phyloP scores from a whole-genome alignment of 2,888 invertebrate genomes.

The Amblyteles armatorius region DNA sequence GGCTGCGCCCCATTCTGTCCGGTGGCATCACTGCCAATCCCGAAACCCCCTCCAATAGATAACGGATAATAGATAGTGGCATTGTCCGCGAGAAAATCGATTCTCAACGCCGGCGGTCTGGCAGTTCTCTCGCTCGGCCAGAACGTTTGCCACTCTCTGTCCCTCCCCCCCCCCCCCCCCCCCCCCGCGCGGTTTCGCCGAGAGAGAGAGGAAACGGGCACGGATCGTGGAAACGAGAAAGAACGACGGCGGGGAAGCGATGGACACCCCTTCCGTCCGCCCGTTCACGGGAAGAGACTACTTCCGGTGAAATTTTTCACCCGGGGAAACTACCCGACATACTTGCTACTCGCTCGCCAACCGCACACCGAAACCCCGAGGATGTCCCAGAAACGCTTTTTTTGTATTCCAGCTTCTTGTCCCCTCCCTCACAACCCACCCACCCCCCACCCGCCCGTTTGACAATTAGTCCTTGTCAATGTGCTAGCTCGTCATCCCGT shows the following conservation, averaged over 20 bases:
- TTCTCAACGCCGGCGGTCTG: constrained; percentile 60
- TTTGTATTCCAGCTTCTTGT: constrained; percentile 9
- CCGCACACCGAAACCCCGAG: constrained; percentile 13
- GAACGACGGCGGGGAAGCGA: constrained; percentile 7
- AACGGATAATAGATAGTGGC: constrained; percentile 72
- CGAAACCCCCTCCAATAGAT: constrained; percentile 66
- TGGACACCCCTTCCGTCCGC: constrained; percentile 56
- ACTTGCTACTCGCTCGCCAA: constrained; percentile 43
- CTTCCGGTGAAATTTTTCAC: constrained; percentile 67
- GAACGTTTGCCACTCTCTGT: constrained; percentile 20
- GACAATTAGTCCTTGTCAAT: constrained; percentile 42
- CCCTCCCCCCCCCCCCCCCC: too few relatives aligned
- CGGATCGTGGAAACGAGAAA: background rate
- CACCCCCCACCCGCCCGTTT: background rate
- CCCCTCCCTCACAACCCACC: background rate
- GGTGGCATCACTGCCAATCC: constrained; percentile 61
- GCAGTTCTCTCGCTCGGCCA: constrained; percentile 45
- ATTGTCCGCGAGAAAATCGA: constrained; percentile 71
- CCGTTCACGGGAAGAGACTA: constrained; percentile 58
- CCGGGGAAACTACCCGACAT: constrained; percentile 50
- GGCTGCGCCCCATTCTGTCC: constrained; percentile 22
- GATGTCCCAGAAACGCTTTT: constrained; percentile 19
- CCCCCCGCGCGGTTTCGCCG: background rate
- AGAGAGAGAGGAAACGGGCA: constrained; percentile 17
- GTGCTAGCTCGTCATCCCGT: background rate